A percentile compares a stretch with the other conserved stretches of the same genome.
Conservation (phyloP, 2,797 vertebrate genomes). For the Caiman crocodilus region DNA sequence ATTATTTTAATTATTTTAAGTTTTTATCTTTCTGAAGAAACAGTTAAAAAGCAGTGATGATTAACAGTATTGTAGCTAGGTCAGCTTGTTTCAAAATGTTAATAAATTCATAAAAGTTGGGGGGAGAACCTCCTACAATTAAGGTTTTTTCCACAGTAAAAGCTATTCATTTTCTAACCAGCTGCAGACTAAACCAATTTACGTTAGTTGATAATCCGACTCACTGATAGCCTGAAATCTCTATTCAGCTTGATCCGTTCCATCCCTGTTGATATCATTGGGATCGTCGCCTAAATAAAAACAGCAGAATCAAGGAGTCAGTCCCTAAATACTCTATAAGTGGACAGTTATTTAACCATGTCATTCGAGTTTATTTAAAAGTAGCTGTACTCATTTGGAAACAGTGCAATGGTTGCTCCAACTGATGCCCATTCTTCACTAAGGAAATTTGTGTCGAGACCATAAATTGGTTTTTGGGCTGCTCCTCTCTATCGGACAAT, state of each 20-base stretch:
- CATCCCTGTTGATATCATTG: background rate
- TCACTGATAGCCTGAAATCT: background rate
- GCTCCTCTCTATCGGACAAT: no score
- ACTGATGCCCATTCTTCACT: background rate
- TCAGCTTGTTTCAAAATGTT: no score
- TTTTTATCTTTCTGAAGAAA: no score
- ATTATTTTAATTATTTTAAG: background rate
- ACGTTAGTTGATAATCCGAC: background rate
- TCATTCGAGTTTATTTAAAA: background rate
- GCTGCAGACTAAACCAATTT: background rate
- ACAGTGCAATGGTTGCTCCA: background rate
- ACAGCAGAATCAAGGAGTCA: background rate
- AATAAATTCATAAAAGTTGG: no score
- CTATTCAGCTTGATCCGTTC: background rate
- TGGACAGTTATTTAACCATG: background rate
- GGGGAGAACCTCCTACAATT: no score
- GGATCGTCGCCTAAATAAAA: background rate
- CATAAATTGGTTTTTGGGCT: rapidly evolving
- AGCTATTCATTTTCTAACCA: background rate
- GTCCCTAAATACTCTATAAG: background rate
- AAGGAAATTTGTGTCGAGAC: background rate
- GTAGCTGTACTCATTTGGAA: background rate
- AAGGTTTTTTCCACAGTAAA: no score
- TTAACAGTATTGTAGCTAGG: no score
- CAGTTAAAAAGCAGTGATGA: no score